phyloP scores from a whole-genome alignment of 2,797 vertebrate species.

The Sebastiscus tertius region DNA sequence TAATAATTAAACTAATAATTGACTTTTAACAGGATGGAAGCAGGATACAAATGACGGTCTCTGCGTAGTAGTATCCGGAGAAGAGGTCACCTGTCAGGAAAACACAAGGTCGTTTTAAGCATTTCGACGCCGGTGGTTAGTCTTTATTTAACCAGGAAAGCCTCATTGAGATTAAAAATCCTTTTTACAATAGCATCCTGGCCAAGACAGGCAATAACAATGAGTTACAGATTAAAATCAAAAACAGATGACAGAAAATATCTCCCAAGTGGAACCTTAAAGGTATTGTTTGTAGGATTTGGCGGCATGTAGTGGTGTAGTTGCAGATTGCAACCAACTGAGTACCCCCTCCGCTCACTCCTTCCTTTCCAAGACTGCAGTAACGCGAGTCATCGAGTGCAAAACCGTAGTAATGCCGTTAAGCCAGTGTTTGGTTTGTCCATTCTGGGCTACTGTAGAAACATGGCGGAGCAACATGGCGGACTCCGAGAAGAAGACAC shows the following conservation, averaged over 20 bases:
- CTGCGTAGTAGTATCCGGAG: too few relatives aligned
- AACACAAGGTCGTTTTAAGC: background rate
- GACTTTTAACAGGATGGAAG: background rate
- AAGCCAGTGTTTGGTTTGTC: too few relatives aligned
- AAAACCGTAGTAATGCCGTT: too few relatives aligned
- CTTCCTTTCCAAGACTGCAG: rapidly evolving
- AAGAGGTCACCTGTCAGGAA: too few relatives aligned
- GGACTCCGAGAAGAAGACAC: rapidly evolving
- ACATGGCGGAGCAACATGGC: too few relatives aligned
- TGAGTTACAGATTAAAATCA: background rate
- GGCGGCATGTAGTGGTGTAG: too few relatives aligned
- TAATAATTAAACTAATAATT: background rate
- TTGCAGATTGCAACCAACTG: too few relatives aligned
- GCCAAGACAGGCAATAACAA: background rate
- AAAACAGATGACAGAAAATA: background rate
- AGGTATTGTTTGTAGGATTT: too few relatives aligned
- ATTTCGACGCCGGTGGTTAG: background rate
- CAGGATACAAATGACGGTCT: background rate
- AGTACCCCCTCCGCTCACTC: too few relatives aligned
- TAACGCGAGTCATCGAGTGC: rapidly evolving
- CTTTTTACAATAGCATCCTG: background rate
- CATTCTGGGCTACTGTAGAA: too few relatives aligned
- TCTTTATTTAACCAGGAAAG: background rate
- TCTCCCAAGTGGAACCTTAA: too few relatives aligned
- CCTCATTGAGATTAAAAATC: background rate